Percentiles rank a stretch among this genome's conserved stretches.
Evolutionary conservation across 2,888 invertebrate species (phyloP).

Genomic region (Masnerella sp.): DNA sequence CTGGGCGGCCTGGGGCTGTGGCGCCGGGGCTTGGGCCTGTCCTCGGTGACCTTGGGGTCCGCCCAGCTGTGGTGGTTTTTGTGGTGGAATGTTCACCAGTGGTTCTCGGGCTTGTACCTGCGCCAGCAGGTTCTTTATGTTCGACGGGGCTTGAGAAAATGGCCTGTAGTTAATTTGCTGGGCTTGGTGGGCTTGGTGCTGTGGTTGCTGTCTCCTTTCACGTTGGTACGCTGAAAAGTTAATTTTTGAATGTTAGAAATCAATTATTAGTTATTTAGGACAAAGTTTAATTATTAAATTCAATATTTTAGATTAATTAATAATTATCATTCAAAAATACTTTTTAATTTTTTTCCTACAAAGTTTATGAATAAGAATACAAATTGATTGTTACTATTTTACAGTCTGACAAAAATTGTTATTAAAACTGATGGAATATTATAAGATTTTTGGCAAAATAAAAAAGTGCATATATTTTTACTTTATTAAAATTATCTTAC

Average conservation of each 20-base stretch:
- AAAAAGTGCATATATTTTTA: no score
- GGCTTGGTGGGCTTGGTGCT: conserved; percentile 56
- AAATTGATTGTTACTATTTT: no score
- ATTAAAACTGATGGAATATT: no score
- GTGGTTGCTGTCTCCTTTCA: conserved; percentile 61
- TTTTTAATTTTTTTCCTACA: no score
- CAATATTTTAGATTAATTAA: background rate
- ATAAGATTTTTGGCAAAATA: no score
- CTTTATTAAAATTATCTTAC: no score
- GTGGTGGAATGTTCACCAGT: conserved; percentile 69
- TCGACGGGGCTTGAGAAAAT: conserved; percentile 68
- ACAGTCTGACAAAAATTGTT: no score
- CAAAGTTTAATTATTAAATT: no score
- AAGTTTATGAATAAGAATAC: no score
- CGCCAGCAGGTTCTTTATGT: conserved; percentile 71
- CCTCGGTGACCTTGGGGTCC: conserved; percentile 36
- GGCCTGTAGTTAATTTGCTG: conserved; percentile 66
- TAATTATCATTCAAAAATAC: no score
- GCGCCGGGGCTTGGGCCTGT: conserved; percentile 51
- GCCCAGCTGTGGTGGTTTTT: conserved; percentile 66
- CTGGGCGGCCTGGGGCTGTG: conserved; percentile 58
- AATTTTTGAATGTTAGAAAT: background rate
- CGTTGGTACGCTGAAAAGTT: conserved; percentile 33
- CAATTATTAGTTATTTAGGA: background rate
- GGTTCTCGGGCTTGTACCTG: conserved; percentile 71